Conservation (phyloP, 1,140 invertebrate genomes). For the Globodera rostochiensis region DNA sequence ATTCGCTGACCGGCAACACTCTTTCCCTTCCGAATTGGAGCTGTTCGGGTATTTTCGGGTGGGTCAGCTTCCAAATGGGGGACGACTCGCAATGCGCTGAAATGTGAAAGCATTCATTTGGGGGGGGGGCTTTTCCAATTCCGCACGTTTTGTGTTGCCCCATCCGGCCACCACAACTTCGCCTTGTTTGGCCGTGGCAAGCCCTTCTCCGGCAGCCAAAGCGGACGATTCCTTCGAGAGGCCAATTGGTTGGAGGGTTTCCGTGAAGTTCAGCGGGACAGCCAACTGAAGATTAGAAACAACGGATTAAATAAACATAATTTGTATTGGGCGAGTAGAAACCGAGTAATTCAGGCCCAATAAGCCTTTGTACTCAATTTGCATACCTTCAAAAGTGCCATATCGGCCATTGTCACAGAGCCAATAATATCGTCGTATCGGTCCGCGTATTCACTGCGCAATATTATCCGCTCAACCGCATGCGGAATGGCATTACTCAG, state of each 20-base stretch:
- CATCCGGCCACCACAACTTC: conserved; percentile 25
- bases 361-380: neutral
- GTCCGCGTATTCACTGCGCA: conserved; percentile 27
- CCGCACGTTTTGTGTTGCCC: conserved; percentile 28
- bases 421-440: conserved; percentile 23
- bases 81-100: conserved; percentile 24
- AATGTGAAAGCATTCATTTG: neutral
- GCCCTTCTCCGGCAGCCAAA: neutral
- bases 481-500: conserved; percentile 12
- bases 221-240: conserved; percentile 9
- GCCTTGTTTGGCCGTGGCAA: neutral
- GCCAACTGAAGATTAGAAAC: conserved; percentile 5
- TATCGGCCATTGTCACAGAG: conserved; percentile 22
- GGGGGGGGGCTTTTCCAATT: neutral
- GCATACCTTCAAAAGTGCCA: conserved; percentile 24
- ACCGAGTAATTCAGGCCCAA: neutral
- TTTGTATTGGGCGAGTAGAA: neutral
- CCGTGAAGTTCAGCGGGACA: conserved; percentile 18
- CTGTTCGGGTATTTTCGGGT: conserved; percentile 27
- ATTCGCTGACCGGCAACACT: conserved; percentile 1
- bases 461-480: conserved; percentile 15
- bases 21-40: conserved; percentile 24
- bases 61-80: conserved; percentile 27
- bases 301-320: too few species aligned
- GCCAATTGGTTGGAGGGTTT: conserved; percentile 23